These are phyloP conservation scores for Uloborus diversus DNA, from an alignment of 1,140 invertebrate genomes.

Conservation along the genomic window DNA sequence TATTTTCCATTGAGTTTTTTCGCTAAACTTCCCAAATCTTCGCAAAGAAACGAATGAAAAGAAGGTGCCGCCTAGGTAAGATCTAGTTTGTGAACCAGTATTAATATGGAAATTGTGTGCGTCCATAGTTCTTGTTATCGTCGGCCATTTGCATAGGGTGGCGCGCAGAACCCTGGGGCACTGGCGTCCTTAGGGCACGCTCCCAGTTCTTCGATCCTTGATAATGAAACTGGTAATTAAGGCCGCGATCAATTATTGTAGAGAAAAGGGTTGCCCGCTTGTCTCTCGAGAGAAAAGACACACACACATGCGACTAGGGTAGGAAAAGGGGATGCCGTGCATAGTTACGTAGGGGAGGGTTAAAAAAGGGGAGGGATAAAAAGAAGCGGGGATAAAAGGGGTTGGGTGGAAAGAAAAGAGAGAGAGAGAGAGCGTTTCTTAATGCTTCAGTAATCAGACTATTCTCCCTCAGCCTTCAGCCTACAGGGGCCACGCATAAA, in stretches of 20 bases:
- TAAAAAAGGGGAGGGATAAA: slow-evolving; percentile 53
- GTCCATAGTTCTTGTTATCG: slow-evolving; percentile 52
- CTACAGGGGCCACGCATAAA: slow-evolving; percentile 57
- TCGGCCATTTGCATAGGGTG: slow-evolving; percentile 52
- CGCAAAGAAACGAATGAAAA: too few species aligned
- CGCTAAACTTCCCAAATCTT: too few species aligned
- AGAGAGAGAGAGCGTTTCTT: slow-evolving; percentile 54
- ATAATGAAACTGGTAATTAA: slow-evolving; percentile 58
- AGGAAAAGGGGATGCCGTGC: slow-evolving; percentile 37
- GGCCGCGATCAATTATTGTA: slow-evolving; percentile 55
- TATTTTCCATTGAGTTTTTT: too few species aligned
- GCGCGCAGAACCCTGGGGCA: slow-evolving; percentile 36
- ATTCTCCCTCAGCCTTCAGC: slow-evolving; percentile 50
- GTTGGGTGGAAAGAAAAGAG: slow-evolving; percentile 39
- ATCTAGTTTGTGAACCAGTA: slow-evolving; percentile 17
- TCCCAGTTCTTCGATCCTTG: slow-evolving; percentile 57
- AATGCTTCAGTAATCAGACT: slow-evolving; percentile 57
- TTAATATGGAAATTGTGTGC: slow-evolving; percentile 55
- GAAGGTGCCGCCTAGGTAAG: too few species aligned
- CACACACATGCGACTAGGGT: slow-evolving; percentile 24
- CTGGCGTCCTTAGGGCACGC: slow-evolving; percentile 46
- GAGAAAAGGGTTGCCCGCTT: slow-evolving; percentile 55
- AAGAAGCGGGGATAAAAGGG: slow-evolving; percentile 50
- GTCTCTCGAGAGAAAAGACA: slow-evolving; percentile 45
- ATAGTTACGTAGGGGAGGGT: slow-evolving; percentile 51